Evolutionary conservation across 1,140 invertebrate genomes (phyloP), one percentile per base, ranked within the genome.

Genomic region (Helicoverpa armigera): DNA sequence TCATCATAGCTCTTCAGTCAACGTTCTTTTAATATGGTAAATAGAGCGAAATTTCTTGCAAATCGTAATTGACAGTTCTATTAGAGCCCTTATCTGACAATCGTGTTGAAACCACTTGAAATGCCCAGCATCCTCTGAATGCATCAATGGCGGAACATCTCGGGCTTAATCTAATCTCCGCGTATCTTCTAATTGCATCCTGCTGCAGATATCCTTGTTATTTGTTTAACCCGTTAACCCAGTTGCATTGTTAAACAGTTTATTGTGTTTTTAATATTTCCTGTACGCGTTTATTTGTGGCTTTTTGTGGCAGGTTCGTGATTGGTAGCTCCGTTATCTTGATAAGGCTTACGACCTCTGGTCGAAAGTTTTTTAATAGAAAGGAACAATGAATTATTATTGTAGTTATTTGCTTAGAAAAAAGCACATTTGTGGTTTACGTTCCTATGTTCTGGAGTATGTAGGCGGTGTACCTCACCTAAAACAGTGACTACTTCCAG

Each of bases 141-240:
- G 58, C 35, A 76, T 2, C 16, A 12, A 23, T 56, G 31, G 12
- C 53, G 58, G 73, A 75, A 61, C 31, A 75, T 50, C 43, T 77
- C 48, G 16, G 18, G 12, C 61, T 31, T 77, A 77, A 77, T 77
- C 74, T 77, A 77, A 77, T 77, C 74, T 77, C 60, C 60, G 18
- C 1, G 60, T 53, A 76, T 70, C 67, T 54, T 54, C 54, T 76
- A 65, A 77, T 77, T 77, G 74, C 74, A 77, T 77, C 74, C 74
- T 63, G 60, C 4, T 76, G 73, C 58, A 63, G 16, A 77, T 77
- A 77, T 65, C 74, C 18, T 77, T 14, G 10, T 77, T 65, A 65
- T 70, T 70, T 70, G 67, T 35, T 61, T 50, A 61, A 13, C 73
- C 35, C 18, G 11, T 31, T 75, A 50, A 75, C 73, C 73, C 51